Conservation (phyloP, 2,113 vertebrate genomes). For the Choloepus hoffmanni region DNA sequence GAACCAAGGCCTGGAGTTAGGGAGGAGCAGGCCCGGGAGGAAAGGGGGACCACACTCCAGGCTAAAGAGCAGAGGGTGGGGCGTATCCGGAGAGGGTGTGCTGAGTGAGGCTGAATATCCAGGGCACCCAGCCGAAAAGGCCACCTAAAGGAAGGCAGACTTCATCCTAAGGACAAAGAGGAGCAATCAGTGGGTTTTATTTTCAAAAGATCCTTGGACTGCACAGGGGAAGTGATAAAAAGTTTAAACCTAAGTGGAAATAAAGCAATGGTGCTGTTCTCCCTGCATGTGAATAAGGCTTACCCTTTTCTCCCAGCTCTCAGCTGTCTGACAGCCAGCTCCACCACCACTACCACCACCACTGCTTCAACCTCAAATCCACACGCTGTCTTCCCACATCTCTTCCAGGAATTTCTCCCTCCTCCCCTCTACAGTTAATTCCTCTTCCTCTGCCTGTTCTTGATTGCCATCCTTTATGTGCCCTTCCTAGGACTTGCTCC, state of each 20-base stretch:
- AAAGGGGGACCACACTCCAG: background rate
- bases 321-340: background rate
- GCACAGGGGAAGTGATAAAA: background rate
- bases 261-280: rapidly evolving
- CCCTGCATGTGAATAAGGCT: background rate
- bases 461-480: rapidly evolving
- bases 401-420: background rate
- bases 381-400: background rate
- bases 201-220: background rate
- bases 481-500: background rate
- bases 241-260: background rate
- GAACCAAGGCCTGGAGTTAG: background rate
- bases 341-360: background rate
- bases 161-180: background rate
- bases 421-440: background rate
- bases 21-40: background rate
- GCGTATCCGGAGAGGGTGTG: rapidly evolving
- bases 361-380: background rate
- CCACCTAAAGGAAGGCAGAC: background rate
- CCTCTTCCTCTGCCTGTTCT: background rate
- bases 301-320: background rate
- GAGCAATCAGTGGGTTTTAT: rapidly evolving
- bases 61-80: background rate
- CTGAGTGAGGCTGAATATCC: background rate
- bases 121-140: background rate